A percentile compares a stretch with the other conserved stretches of the same genome.
These are phyloP conservation scores for Diarsia dahlii DNA, from an alignment of 2,888 invertebrate genomes.

Conservation along the genomic window DNA sequence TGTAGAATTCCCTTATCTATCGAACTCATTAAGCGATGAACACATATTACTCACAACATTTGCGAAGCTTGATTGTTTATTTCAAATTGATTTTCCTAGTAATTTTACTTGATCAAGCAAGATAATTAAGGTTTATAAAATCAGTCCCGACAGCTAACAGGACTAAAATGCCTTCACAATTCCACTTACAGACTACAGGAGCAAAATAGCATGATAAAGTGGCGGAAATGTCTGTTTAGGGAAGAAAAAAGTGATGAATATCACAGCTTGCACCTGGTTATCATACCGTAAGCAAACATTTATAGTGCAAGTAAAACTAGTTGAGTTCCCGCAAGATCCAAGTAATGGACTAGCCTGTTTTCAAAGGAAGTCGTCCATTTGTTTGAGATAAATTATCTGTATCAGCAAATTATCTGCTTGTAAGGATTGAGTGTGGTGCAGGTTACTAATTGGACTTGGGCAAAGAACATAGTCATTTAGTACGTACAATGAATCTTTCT, in stretches of 20 bases:
- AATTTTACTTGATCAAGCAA: constrained; percentile 2
- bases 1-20: constrained; percentile 18
- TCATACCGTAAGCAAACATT: constrained; percentile 48
- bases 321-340: constrained; percentile 37
- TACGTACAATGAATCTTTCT: constrained; percentile 38
- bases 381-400: constrained; percentile 39
- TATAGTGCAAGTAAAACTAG: constrained; percentile 40
- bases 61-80: constrained; percentile 16
- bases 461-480: constrained; percentile 40
- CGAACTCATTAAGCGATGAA: constrained; percentile 37
- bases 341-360: constrained; percentile 58
- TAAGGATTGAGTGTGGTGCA: constrained; percentile 30
- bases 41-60: constrained; percentile 19
- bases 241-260: constrained; percentile 36
- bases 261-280: constrained; percentile 44
- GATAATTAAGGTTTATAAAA: constrained; percentile 7
- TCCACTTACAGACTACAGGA: not conserved
- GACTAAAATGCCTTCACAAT: constrained; percentile 13
- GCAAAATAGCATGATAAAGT: not conserved
- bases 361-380: constrained; percentile 53
- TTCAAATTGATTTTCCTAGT: constrained; percentile 33
- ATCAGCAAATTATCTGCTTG: constrained; percentile 23
- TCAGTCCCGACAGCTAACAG: not conserved
- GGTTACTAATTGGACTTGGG: constrained; percentile 23
- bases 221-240: constrained; percentile 24